A percentile compares a stretch with the other conserved stretches of the same genome.
Evolutionary conservation across 30 jellyfish, hydroid and myxozoan species (phyloP).

Genomic region (Morbakka virulenta): DNA sequence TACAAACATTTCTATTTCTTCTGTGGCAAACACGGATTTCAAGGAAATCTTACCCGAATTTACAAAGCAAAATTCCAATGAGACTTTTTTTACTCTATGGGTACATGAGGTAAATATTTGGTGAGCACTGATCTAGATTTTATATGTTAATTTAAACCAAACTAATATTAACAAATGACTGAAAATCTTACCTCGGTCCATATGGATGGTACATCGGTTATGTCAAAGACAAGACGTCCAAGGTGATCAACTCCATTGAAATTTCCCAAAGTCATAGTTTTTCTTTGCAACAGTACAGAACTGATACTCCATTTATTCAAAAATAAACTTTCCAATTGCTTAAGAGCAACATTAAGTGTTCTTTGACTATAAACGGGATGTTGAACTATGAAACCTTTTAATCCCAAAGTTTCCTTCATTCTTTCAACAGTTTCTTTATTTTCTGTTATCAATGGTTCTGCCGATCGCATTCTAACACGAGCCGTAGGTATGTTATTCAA

Average conservation of each 20-base stretch:
- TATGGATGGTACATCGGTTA: slow-evolving; percentile 52
- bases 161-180: too few relatives aligned
- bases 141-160: too few relatives aligned
- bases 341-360: slow-evolving; percentile 62
- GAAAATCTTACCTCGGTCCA: slow-evolving; percentile 73
- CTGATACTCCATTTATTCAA: slow-evolving; percentile 37
- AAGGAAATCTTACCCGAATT: too few relatives aligned
- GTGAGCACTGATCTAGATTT: too few relatives aligned
- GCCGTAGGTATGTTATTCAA: slow-evolving; percentile 34
- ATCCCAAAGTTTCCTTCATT: slow-evolving; percentile 39
- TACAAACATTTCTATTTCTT: too few relatives aligned
- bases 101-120: too few relatives aligned
- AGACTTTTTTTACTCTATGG: too few relatives aligned
- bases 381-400: slow-evolving; percentile 23
- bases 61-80: too few relatives aligned
- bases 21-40: too few relatives aligned
- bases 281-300: slow-evolving; percentile 33
- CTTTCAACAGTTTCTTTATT: slow-evolving; percentile 35
- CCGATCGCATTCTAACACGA: slow-evolving; percentile 12
- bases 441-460: slow-evolving; percentile 37
- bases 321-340: slow-evolving; percentile 51
- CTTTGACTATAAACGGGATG: slow-evolving; percentile 44
- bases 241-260: slow-evolving; percentile 68
- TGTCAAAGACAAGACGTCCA: slow-evolving; percentile 60
- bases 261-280: slow-evolving; percentile 22